These are phyloP conservation scores for Amblyraja radiata DNA, from an alignment of 2,797 vertebrate species.

Conservation along the genomic window DNA sequence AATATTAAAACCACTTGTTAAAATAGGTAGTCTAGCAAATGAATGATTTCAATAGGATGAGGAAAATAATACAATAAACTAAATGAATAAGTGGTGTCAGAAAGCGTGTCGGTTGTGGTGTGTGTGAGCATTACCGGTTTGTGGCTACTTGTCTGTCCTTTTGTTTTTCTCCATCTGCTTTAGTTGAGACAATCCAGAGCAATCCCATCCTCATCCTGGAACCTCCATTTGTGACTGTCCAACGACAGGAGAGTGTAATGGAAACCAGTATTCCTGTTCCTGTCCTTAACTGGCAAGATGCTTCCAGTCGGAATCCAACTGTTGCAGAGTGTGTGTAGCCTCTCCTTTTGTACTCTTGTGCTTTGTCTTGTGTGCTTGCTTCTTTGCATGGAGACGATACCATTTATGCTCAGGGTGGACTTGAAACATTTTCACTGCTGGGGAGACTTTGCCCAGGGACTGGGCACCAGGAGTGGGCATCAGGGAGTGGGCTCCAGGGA, in stretches of 20 bases:
- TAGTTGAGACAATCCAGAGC: conserved; percentile 95
- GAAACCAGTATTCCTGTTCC: conserved; percentile 93
- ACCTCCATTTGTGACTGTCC: conserved; percentile 72
- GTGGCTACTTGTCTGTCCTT: conserved; percentile 58
- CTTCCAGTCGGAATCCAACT: conserved; percentile 67
- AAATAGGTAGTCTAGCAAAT: neutral
- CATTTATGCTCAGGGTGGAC: neutral
- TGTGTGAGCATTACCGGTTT: conserved; percentile 44
- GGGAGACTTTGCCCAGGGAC: neutral
- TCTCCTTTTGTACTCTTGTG: conserved; percentile 50
- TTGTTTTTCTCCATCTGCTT: conserved; percentile 54
- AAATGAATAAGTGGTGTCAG: neutral
- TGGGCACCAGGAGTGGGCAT: too few species aligned
- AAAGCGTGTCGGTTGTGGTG: neutral
- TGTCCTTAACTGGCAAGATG: conserved; percentile 83
- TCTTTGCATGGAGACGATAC: neutral
- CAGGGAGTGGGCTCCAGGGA: too few species aligned
- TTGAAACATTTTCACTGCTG: conserved; percentile 15
- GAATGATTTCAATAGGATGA: neutral
- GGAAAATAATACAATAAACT: neutral
- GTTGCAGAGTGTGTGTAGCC: conserved; percentile 88
- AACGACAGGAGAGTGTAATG: conserved; percentile 85
- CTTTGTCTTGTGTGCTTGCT: conserved; percentile 30
- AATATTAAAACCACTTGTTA: neutral
- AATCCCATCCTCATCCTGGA: conserved; percentile 86